Conservation (phyloP, 1,140 invertebrate species). For the Teleogryllus occipitalis region DNA sequence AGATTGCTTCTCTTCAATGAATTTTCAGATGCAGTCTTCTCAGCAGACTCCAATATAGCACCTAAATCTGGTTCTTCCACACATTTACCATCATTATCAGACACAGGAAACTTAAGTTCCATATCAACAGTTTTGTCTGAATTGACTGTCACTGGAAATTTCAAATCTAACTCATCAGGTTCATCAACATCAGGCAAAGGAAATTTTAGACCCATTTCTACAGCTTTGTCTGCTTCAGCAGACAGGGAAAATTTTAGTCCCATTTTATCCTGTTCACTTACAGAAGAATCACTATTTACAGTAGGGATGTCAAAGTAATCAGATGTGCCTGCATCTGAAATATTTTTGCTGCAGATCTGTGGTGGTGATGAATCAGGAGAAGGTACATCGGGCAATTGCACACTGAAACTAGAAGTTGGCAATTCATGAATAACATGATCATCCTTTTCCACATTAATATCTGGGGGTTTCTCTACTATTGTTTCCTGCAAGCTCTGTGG, state of each 20-base stretch:
- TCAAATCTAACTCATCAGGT: background rate
- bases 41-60: background rate
- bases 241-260: background rate
- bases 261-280: background rate
- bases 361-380: background rate
- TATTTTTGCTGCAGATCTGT: background rate
- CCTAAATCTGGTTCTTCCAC: constrained; percentile 12
- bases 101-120: background rate
- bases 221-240: background rate
- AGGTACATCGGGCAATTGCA: background rate
- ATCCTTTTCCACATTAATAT: background rate
- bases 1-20: constrained; percentile 35
- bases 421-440: background rate
- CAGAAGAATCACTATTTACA: background rate
- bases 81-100: background rate
- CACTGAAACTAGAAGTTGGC: background rate
- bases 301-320: background rate
- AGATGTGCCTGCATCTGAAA: background rate
- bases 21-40: background rate
- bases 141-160: background rate
- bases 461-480: background rate
- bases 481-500: background rate
- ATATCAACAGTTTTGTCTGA: background rate
- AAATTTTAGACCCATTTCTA: background rate
- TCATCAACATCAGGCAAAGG: background rate